Evolutionary conservation across 1,140 invertebrate species (phyloP), one percentile per base, ranked within the genome.

Genomic region (Thaumatotibia leucotreta): DNA sequence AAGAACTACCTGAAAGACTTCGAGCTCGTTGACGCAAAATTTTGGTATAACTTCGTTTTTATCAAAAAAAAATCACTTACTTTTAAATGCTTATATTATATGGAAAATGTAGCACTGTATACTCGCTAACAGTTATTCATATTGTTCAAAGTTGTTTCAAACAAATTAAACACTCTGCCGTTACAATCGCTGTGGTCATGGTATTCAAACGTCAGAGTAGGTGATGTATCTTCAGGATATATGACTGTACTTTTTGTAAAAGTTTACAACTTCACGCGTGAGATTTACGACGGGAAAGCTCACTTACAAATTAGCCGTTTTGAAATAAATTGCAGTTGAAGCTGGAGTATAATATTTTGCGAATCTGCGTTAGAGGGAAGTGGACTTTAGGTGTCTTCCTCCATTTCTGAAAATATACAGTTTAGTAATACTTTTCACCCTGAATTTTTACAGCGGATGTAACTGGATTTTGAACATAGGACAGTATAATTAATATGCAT

Each of bases 241-340:
- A 77, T 72, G 65, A 39, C 70, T 49, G 63, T 77, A 72, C 70
- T 76, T 74, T 74, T 75, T 82, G 71, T 65, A 70, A 75, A 79
- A 76, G 63, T 78, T 80, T 77, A 74, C 72, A 73, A 75, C 73
- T 79, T 69, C 76, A 76, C 71, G 72, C 72, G 72, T 76, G 68
- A 71, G 76, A 78, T 80, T 76, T 78, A 80, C 70, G 74, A 63
- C 23, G 52, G 52, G 63, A 63, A 58, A 52, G 72, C 75, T 72
- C 75, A 76, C 75, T 80, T 80, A 76, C 72, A 80, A 80, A 80
- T 77, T 80, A 80, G 77, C 72, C 61, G 33, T 74, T 72, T 65
- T 63, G 63, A 69, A 67, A 73, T 66, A 73, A 54, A 72, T 66
- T 68, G 29, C 66, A 65, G 62, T 68, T 68, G 69, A 49, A 64